Evolutionary conservation across 2,113 vertebrate genomes (phyloP).

Genomic region (Malurus alboscapulatus): DNA sequence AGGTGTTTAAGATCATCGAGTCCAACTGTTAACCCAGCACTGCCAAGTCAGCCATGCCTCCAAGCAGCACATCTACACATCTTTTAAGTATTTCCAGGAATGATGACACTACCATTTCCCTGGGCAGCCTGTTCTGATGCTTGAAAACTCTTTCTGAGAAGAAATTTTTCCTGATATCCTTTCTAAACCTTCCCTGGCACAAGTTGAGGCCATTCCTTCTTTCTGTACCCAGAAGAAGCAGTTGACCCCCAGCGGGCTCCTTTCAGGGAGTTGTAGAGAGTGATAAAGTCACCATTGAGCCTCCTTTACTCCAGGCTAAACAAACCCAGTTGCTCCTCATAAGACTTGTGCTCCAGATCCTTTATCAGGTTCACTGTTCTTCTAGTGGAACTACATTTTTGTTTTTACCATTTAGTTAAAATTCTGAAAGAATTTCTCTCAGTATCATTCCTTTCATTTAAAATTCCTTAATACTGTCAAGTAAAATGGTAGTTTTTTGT

Average conservation of each 20-base stretch:
- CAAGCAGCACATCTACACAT: accelerated
- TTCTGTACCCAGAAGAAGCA: accelerated
- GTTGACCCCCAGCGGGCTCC: accelerated
- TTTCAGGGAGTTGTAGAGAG: background rate
- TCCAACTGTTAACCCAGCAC: background rate
- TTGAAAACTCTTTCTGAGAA: accelerated
- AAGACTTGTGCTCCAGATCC: background rate
- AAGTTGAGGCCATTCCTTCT: background rate
- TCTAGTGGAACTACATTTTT: background rate
- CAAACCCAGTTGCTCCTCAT: accelerated
- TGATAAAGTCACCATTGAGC: accelerated
- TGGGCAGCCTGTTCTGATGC: background rate
- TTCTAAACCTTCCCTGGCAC: background rate
- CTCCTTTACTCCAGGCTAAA: background rate
- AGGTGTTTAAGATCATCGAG: background rate
- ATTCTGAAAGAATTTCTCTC: background rate
- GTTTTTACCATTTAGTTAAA: background rate
- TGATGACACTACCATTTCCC: background rate
- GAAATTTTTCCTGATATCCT: background rate
- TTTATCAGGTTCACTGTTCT: accelerated
- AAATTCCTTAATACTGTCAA: background rate
- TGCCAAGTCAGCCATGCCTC: background rate
- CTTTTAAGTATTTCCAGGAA: background rate
- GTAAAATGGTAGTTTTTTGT: background rate
- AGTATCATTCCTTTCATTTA: background rate